Evolutionary conservation across 2,797 vertebrate genomes (phyloP).

Genomic region (Poeciliopsis turneri): DNA sequence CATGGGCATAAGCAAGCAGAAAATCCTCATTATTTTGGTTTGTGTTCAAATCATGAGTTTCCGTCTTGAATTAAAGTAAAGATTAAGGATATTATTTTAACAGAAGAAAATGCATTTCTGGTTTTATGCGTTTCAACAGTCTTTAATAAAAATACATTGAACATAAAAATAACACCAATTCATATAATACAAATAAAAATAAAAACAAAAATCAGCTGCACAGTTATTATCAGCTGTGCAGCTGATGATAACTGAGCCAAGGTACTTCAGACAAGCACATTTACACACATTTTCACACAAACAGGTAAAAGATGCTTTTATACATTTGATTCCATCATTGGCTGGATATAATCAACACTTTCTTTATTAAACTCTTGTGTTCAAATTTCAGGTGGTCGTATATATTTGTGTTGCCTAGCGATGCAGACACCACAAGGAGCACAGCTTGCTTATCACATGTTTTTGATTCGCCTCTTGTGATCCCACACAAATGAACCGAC

Average conservation of each 20-base stretch:
- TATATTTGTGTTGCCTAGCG: background rate
- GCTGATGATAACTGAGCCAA: background rate
- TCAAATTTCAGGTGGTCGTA: background rate
- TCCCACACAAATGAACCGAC: background rate
- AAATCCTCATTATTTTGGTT: background rate
- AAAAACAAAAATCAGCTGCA: too few species aligned
- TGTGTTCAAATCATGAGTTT: background rate
- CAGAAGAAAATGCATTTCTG: background rate
- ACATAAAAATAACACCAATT: background rate
- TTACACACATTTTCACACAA: background rate
- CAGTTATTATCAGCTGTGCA: too few species aligned
- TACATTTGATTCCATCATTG: background rate
- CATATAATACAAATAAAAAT: background rate
- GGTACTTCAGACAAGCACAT: background rate
- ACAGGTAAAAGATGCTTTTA: background rate
- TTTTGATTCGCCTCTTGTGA: background rate
- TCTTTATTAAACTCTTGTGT: background rate
- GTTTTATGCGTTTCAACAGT: background rate
- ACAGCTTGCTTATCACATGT: background rate
- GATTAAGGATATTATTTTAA: background rate
- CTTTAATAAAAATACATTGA: background rate
- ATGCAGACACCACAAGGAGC: background rate
- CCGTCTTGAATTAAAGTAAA: background rate
- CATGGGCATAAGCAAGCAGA: too few species aligned
- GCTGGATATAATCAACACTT: background rate